A percentile compares a stretch with the other conserved stretches of the same genome.
phyloP scores from a whole-genome alignment of 2,888 invertebrate genomes.

The Callosobruchus maculatus region DNA sequence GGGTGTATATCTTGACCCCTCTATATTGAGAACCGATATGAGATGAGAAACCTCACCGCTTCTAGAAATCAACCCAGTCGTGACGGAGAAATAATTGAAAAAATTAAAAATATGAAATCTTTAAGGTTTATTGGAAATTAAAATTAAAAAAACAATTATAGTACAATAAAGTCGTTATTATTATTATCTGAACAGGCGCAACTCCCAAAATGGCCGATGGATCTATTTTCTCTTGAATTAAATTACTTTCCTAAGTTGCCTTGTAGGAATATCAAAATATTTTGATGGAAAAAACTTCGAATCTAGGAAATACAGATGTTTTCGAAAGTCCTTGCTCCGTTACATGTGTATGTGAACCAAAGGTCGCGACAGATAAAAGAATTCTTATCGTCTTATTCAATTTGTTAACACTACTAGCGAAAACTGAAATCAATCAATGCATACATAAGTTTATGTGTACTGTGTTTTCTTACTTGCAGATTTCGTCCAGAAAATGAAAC shows the following conservation, averaged over 20 bases:
- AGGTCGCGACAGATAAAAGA: conserved; percentile 23
- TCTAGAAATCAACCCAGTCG: no score
- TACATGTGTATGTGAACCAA: conserved; percentile 9
- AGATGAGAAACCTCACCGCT: no score
- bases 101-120: no score
- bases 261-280: neutral
- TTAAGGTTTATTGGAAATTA: no score
- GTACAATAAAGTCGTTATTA: no score
- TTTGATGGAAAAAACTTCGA: neutral
- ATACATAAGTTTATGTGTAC: conserved; percentile 6
- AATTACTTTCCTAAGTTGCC: neutral
- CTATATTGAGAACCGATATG: no score
- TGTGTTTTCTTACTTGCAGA: conserved; percentile 19
- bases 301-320: conserved; percentile 9
- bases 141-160: no score
- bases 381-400: conserved; percentile 21
- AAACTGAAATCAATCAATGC: conserved; percentile 16
- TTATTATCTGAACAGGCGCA: no score
- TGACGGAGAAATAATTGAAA: no score
- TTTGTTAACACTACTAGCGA: conserved; percentile 24
- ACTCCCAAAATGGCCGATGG: no score
- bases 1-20: no score
- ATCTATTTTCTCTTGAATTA: no score
- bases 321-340: conserved; percentile 11
- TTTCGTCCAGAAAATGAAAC: conserved; percentile 18